Evolutionary conservation across 2,888 invertebrate species (phyloP), one percentile per base, ranked within the genome.

Genomic region (Drosophila antonietae): DNA sequence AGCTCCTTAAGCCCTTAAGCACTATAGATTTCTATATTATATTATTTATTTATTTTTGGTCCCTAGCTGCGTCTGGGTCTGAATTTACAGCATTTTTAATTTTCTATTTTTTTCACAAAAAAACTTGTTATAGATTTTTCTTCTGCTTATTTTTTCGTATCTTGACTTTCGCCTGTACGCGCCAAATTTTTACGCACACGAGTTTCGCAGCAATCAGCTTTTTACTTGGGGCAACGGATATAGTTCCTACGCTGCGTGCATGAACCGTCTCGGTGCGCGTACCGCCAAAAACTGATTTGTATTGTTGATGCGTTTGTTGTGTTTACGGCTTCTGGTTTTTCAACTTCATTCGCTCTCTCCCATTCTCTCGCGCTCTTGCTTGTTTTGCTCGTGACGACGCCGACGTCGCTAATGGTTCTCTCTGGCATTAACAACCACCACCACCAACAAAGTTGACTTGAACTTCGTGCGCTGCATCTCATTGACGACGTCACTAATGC

Each of bases 251-350:
- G 46, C 53, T 64, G 75, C 61, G 47, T 47, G 8, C 7, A 18
- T 65, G 68, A 59, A 83, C 83, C 80, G 74, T 77, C 78, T 77
- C 77, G 81, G 76, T 80, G 70, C 80, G 79, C 90, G 91, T 89
- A 89, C 91, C 92, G 91, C 91, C 91, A 90, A 91, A 91, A 92
- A 92, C 92, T 92, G 89, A 92, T 90, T 91, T 90, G 81, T 82
- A 83, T 84, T 78, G 75, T 90, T 81, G 65, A 68, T 65, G 81
- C 80, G 81, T 77, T 77, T 76, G 73, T 90, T 89, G 72, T 90
- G 87, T 90, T 89, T 91, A 88, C 80, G 73, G 78, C 80, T 86
- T 88, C 85, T 87, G 75, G 75, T 73, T 80, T 80, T 76, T 74
- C 82, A 73, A 83, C 80, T 80, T 75, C 52, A 61, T 20, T 62